Evolutionary conservation across 2,888 invertebrate species (phyloP), one percentile per base, ranked within the genome.

Genomic region (Serrognathus titanus): DNA sequence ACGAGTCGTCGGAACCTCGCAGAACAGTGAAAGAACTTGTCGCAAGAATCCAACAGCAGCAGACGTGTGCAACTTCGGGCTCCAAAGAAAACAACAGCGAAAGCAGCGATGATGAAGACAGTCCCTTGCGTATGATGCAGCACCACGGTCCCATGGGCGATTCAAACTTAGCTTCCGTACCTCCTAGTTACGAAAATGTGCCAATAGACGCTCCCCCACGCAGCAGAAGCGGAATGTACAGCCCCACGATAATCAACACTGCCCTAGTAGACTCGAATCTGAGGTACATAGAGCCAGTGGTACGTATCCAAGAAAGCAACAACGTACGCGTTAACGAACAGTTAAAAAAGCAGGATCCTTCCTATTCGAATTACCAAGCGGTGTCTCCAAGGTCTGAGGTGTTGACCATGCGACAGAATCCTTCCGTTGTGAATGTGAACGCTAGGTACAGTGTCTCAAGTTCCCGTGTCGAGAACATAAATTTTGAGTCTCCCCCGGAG

Each of bases 11-110:
- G n/a, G 64, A 69, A 48, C 78, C 78, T 2, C 77, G 84, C 45
- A 83, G 80, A 63, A 82, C 84, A 1, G 86, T 86, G 0, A 85
- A 85, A 66, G 85, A 85, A 68, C 73, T 86, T 63, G 85, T 85
- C 20, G 85, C 85, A 1, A 80, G 82, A 69, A 83, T 85, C 8
- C 85, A 86, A 71, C 79, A 78, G 31, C 77, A 82, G 51, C 80
- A 55, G 70, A 43, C 41, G 24, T 51, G 62, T 39, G 64, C 63
- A 12, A 52, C 51, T 6, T 54, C 57, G 5, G 61, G 61, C 20
- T 51, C 59, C 13, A 54, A 55, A 8, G 79, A 70, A 68, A 78
- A 68, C 69, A 71, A 66, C 77, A 79, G 66, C 60, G 77, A 65
- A 69, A 77, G 71, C 66, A 78, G 72, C 66, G 73, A 64, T 71